These are phyloP conservation scores for Cinara cedri DNA, from an alignment of 2,888 invertebrate species.

Conservation along the genomic window DNA sequence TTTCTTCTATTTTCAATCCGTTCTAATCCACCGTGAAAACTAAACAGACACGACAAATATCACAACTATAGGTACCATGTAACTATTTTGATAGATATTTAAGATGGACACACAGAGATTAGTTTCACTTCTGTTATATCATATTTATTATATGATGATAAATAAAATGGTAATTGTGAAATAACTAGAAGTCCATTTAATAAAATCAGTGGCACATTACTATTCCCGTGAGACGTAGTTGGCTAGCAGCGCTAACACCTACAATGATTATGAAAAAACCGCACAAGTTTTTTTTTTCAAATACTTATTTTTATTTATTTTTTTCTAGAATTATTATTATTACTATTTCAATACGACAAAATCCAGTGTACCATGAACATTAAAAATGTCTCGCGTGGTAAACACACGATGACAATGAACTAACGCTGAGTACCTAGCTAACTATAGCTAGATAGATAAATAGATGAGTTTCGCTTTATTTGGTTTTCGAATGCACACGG, in stretches of 20 bases:
- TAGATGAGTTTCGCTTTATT: slow-evolving; percentile 54
- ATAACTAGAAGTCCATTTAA: slow-evolving; percentile 14
- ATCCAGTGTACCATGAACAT: slow-evolving; percentile 45
- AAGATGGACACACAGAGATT: slow-evolving; percentile 38
- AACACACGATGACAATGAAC: slow-evolving; percentile 54
- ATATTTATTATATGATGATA: background rate
- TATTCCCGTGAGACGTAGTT: background rate
- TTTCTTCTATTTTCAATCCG: slow-evolving; percentile 47
- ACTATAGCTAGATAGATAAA: too few relatives aligned
- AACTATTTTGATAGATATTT: slow-evolving; percentile 28
- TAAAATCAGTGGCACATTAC: background rate
- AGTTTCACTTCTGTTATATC: slow-evolving; percentile 45
- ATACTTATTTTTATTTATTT: slow-evolving; percentile 19
- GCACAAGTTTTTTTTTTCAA: slow-evolving; percentile 1
- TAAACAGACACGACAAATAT: slow-evolving; percentile 26
- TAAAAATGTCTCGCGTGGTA: slow-evolving; percentile 53
- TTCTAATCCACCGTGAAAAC: slow-evolving; percentile 54
- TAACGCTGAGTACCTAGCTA: slow-evolving; percentile 33
- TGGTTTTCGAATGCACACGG: slow-evolving; percentile 53
- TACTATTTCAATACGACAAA: slow-evolving; percentile 36
- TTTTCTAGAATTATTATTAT: slow-evolving; percentile 23
- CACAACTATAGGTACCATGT: background rate
- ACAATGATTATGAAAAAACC: slow-evolving; percentile 35
- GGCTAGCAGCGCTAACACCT: slow-evolving; percentile 1
- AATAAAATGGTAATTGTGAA: background rate